Conservation (phyloP, 2,888 invertebrate genomes). For the Tuberolachnus salignus region DNA sequence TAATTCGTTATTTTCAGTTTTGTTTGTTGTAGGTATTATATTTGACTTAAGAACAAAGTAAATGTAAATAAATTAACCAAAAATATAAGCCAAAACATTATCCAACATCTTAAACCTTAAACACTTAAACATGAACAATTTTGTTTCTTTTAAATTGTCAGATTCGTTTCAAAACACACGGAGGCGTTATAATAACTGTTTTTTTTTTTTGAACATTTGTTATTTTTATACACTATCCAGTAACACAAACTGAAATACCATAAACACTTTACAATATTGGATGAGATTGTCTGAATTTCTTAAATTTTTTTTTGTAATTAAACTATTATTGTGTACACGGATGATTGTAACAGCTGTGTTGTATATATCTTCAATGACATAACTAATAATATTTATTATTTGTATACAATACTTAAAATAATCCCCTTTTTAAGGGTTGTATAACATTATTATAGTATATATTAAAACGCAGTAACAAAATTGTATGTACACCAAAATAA, state of each 20-base stretch:
- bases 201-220: slow-evolving; percentile 34
- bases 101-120: slow-evolving; percentile 41
- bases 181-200: slow-evolving; percentile 14
- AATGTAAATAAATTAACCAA: slow-evolving; percentile 49
- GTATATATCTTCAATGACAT: slow-evolving; percentile 54
- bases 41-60: slow-evolving; percentile 47
- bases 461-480: slow-evolving; percentile 57
- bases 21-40: slow-evolving; percentile 34
- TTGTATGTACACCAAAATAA: slow-evolving; percentile 55
- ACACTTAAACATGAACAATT: slow-evolving; percentile 35
- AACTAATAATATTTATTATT: slow-evolving; percentile 56
- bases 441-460: slow-evolving; percentile 55
- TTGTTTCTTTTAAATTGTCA: slow-evolving; percentile 8
- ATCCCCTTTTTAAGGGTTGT: slow-evolving; percentile 30
- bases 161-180: slow-evolving; percentile 26
- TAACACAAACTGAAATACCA: slow-evolving; percentile 50
- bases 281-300: slow-evolving; percentile 56
- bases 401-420: slow-evolving; percentile 55
- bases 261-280: slow-evolving; percentile 54
- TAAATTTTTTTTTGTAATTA: slow-evolving; percentile 50
- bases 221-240: slow-evolving; percentile 53
- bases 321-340: slow-evolving; percentile 55
- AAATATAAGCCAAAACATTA: slow-evolving; percentile 43
- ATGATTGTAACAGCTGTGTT: slow-evolving; percentile 55
- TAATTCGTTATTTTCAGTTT: slow-evolving; percentile 53